Conservation (phyloP, 2,797 vertebrate species). For the Euphonia xanthogaster region DNA sequence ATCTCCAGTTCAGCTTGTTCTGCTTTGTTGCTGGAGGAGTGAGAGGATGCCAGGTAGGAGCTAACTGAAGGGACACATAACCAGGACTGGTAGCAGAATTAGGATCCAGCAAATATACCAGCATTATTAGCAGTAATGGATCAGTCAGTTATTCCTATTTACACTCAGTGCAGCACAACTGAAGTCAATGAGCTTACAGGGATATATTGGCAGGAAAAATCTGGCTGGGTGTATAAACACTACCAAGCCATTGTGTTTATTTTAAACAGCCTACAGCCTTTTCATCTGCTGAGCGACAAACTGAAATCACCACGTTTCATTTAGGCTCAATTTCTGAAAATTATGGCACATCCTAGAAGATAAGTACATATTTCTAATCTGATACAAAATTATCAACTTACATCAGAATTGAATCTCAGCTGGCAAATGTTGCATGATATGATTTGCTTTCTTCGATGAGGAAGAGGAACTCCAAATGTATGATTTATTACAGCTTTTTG, state of each 20-base stretch:
- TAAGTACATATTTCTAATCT: constrained; percentile 48
- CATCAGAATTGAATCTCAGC: constrained; percentile 99
- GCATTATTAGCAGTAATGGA: background rate
- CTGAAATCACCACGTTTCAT: constrained; percentile 3
- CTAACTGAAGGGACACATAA: background rate
- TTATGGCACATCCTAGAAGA: constrained; percentile 24
- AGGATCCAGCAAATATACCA: background rate
- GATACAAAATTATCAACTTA: constrained; percentile 78
- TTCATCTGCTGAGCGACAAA: constrained; percentile 8
- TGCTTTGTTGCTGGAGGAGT: background rate
- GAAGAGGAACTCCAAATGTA: constrained; percentile 89
- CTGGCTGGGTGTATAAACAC: background rate
- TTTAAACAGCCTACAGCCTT: background rate
- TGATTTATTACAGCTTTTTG: constrained; percentile 98
- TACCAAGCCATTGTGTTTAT: background rate
- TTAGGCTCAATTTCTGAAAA: constrained; percentile 34
- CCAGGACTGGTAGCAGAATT: background rate
- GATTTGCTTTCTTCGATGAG: constrained; percentile 89
- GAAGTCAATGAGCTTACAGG: background rate
- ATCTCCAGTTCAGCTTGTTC: background rate
- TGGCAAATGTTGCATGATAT: constrained; percentile 95
- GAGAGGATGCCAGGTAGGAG: background rate
- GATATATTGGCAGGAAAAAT: background rate
- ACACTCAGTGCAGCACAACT: background rate
- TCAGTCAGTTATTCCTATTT: background rate